A percentile compares a stretch with the other conserved stretches of the same genome.
Conservation (phyloP, 1,140 invertebrate genomes). For the Bombus ignitus region DNA sequence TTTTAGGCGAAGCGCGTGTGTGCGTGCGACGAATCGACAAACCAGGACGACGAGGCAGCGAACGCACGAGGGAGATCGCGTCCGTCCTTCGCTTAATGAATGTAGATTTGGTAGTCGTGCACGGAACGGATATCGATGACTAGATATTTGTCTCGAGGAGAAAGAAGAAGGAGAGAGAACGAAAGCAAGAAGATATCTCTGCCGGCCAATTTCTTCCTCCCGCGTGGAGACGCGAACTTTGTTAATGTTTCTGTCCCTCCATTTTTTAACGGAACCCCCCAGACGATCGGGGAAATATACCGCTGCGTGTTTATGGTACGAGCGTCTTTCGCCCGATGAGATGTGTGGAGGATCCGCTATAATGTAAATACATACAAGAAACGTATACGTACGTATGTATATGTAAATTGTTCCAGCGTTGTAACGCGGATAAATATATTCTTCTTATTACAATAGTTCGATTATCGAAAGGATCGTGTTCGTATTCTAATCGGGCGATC, state of each 20-base stretch:
- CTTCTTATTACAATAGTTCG: not conserved
- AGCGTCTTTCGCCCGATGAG: not conserved
- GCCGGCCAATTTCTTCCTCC: conserved; percentile 38
- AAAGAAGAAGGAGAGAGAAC: not conserved
- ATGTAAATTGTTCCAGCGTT: not conserved
- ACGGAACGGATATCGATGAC: conserved; percentile 59
- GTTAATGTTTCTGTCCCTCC: conserved; percentile 30
- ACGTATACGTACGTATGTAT: not conserved
- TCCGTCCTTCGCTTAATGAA: conserved; percentile 56
- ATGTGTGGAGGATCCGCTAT: not conserved
- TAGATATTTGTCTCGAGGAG: conserved; percentile 58
- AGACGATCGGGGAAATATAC: conserved; percentile 1
- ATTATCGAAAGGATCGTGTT: not conserved
- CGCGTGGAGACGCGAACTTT: conserved; percentile 25
- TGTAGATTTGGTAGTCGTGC: conserved; percentile 59
- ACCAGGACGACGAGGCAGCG: not conserved
- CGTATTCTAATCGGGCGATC: not conserved
- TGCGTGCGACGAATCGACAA: conserved; percentile 37
- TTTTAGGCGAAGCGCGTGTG: conserved; percentile 52
- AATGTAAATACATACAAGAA: no score
- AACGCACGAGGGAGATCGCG: conserved; percentile 40
- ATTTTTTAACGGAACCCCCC: conserved; percentile 28
- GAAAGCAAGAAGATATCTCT: not conserved
- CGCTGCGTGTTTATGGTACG: not conserved
- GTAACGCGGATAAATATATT: not conserved